Evolutionary conservation across 2,113 vertebrate genomes (phyloP), one percentile per base, ranked within the genome.

Genomic region (Sporophila hypoxantha): DNA sequence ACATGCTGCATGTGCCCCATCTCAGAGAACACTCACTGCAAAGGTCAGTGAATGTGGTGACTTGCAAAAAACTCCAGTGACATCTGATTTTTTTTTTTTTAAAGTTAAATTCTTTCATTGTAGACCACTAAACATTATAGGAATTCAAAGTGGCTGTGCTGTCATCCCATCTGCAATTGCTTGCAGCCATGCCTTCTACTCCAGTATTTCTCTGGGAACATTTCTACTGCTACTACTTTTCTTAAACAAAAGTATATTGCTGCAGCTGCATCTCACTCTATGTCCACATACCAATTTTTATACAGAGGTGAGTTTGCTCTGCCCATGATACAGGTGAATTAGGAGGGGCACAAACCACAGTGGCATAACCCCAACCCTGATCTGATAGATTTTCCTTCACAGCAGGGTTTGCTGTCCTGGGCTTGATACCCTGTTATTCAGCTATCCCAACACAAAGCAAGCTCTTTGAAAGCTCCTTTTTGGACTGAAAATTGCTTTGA

Each of bases 41-140:
- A 76, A 96, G 92, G 94, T 95, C 93, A 96, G 50, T 56, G 73
- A 65, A 57, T 44, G 55, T 56, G 55, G 64, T 44, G 55, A 76
- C 67, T 11, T 83, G 82, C 85, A 65, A 90, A 94, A 92, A 95
- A 90, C 62, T 60, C 53, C 76, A 87, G 60, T 3, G 12, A 68
- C 70, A 86, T 74, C 77, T 86, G 64, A 64, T n/a, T 66, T 89
- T 87, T 82, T 46, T n/a, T 66, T 89, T 87, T 82, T 46, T 46
- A 21, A 60, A 95, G 41, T 32, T 39, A 90, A 59, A 55, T 57
- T 61, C 44, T 70, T 84, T 91, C 36, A 52, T 1, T 67, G 80
- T 41, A 69, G 39, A 88, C 30, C 25, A 57, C 18, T 37, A 67
- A 82, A 67, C 12, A 23, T 21, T 37, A 17, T 1, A 81, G 17